phyloP scores from a whole-genome alignment of 2,113 vertebrate genomes.

The Tiliqua scincoides region DNA sequence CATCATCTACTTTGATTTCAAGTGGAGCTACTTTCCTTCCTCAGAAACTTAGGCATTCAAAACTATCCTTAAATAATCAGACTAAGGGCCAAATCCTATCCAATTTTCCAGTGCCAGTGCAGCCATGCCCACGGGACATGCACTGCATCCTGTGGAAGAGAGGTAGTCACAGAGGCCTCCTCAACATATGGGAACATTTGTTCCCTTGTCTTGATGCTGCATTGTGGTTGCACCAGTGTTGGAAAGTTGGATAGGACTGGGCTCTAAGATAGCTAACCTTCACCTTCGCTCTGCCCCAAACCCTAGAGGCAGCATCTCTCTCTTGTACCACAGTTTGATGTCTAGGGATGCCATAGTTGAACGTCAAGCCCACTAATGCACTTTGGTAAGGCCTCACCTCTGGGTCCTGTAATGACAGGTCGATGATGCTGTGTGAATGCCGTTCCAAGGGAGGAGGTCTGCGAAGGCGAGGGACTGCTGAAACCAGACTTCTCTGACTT shows the following conservation, averaged over 20 bases:
- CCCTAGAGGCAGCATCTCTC: conserved; percentile 23
- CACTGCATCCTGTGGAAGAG: no score
- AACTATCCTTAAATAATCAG: neutral
- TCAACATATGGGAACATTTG: no score
- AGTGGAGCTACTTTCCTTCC: neutral
- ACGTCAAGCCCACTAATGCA: conserved; percentile 24
- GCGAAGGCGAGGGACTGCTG: conserved; percentile 91
- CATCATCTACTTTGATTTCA: neutral
- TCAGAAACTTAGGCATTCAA: neutral
- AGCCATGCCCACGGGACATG: no score
- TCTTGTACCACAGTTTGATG: neutral
- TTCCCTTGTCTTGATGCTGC: no score
- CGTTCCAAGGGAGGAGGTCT: conserved; percentile 92
- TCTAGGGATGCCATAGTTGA: conserved; percentile 17
- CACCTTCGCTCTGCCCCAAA: conserved; percentile 1
- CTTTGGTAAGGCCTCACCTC: conserved; percentile 87
- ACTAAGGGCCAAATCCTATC: no score
- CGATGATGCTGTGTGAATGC: conserved; percentile 98
- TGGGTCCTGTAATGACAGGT: conserved; percentile 97
- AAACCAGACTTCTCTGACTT: conserved; percentile 99
- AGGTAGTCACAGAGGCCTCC: no score
- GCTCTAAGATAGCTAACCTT: conserved; percentile 10
- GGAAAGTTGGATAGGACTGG: no score
- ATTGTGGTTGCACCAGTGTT: no score
- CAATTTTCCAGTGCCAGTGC: no score